phyloP scores from a whole-genome alignment of 2,797 vertebrate species.

The Epinephelus awoara region DNA sequence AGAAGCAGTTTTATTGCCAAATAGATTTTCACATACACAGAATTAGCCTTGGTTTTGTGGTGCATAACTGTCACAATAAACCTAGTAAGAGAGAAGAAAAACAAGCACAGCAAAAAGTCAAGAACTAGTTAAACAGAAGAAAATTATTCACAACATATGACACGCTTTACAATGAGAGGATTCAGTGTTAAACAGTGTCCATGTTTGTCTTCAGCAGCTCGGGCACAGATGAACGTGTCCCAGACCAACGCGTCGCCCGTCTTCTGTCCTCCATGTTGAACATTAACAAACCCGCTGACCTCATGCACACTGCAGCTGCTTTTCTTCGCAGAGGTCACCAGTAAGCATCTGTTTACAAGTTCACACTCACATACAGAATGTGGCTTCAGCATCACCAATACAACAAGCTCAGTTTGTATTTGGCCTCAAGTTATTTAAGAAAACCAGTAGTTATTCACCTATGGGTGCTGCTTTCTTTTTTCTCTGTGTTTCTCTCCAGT shows the following conservation, averaged over 20 bases:
- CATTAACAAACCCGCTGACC: slow-evolving; percentile 57
- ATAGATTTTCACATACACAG: too few species aligned
- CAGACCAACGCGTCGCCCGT: slow-evolving; percentile 33
- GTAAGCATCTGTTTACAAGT: slow-evolving; percentile 56
- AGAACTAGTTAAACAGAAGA: too few species aligned
- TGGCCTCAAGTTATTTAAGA: background rate
- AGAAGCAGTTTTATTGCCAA: too few species aligned
- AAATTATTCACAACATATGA: too few species aligned
- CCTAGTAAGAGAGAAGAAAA: too few species aligned
- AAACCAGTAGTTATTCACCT: background rate
- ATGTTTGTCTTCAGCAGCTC: slow-evolving; percentile 39
- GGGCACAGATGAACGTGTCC: background rate
- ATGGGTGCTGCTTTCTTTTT: background rate
- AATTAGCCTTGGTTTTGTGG: too few species aligned
- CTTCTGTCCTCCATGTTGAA: slow-evolving; percentile 74
- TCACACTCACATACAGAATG: slow-evolving; percentile 5
- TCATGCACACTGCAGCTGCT: slow-evolving; percentile 71
- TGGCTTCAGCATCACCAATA: background rate
- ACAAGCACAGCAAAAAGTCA: too few species aligned
- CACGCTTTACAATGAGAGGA: too few species aligned
- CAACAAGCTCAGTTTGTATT: background rate
- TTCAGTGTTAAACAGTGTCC: background rate
- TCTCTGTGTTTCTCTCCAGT: slow-evolving; percentile 45
- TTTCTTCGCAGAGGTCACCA: slow-evolving; percentile 48
- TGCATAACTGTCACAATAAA: too few species aligned